Percentiles rank a stretch among this genome's conserved stretches.
Conservation (phyloP, 2,888 invertebrate genomes). For the Cyaniris semiargus region DNA sequence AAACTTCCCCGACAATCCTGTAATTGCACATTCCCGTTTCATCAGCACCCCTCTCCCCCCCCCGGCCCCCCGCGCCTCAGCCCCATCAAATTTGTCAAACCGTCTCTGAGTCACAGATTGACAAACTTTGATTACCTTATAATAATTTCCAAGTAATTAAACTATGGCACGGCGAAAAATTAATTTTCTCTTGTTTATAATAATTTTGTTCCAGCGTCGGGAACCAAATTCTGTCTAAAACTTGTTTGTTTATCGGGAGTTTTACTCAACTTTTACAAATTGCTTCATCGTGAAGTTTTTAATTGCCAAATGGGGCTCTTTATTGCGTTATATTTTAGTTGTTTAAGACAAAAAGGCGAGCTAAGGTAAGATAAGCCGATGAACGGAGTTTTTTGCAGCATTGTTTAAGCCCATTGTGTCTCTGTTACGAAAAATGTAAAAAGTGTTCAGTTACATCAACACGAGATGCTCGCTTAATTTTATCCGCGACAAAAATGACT, state of each 20-base stretch:
- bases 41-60: background rate
- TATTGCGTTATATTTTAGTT: conserved; percentile 26
- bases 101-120: background rate
- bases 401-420: conserved; percentile 11
- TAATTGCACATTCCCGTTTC: conserved; percentile 22
- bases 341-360: background rate
- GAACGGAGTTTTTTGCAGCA: conserved; percentile 3
- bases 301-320: conserved; percentile 22
- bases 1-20: conserved; percentile 1
- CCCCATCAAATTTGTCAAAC: background rate
- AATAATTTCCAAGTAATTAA: conserved; percentile 22
- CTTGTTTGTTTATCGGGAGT: conserved; percentile 41
- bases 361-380: conserved; percentile 15
- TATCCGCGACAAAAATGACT: background rate
- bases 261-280: conserved; percentile 41
- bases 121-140: conserved; percentile 16
- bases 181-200: conserved; percentile 1
- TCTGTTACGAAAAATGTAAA: conserved; percentile 3
- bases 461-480: background rate
- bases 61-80: background rate
- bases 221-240: conserved; percentile 34
- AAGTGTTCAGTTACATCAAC: background rate
- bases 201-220: background rate
- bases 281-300: conserved; percentile 40
- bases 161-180: conserved; percentile 4